Percentiles rank a stretch among this genome's conserved stretches.
phyloP scores from a whole-genome alignment of 2,797 vertebrate species.

The Pseudochromis fuscus region DNA sequence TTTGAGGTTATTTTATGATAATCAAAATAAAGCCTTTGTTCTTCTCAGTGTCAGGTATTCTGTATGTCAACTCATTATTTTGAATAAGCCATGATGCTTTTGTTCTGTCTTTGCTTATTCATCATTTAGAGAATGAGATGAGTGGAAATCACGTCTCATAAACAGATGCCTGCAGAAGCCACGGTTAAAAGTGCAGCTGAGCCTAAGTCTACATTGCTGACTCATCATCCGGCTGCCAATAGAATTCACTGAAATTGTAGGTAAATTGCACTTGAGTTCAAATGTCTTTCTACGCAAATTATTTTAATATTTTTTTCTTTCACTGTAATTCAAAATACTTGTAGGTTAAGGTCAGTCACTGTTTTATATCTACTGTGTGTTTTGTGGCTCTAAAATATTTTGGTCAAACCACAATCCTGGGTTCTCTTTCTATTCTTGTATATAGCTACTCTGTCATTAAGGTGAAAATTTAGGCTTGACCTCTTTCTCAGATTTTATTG shows the following conservation, averaged over 20 bases:
- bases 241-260: neutral
- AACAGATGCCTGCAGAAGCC: constrained; percentile 1
- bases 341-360: neutral
- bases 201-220: neutral
- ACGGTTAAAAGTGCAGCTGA: neutral
- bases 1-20: neutral
- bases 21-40: no score
- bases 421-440: constrained; percentile 1
- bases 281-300: neutral
- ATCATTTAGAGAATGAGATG: no score
- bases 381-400: constrained; percentile 15
- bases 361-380: neutral
- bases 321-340: constrained; percentile 2
- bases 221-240: neutral
- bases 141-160: neutral
- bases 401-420: neutral
- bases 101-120: no score
- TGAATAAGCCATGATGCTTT: no score
- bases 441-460: constrained; percentile 25
- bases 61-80: no score
- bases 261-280: neutral
- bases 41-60: no score
- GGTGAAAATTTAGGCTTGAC: constrained; percentile 4
- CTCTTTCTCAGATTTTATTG: constrained; percentile 4
- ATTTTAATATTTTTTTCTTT: constrained; percentile 2